Base-by-base conservation (phyloP, 2,113 vertebrate species). In the Cairina moschata region DNA sequence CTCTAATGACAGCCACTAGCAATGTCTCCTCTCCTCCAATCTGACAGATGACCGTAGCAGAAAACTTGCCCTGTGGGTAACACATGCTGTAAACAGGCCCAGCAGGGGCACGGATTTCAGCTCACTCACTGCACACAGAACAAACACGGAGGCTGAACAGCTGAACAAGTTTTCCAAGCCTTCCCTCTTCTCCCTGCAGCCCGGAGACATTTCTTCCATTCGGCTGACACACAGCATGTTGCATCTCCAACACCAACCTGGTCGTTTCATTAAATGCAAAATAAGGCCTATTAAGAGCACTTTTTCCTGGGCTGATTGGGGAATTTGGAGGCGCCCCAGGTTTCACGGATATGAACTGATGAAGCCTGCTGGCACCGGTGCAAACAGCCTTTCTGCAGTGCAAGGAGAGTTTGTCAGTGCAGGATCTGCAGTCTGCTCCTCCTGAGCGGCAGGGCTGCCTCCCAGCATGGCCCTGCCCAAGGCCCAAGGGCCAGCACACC, bases 91-190 rank as follows among this genome's bases (percentile, higher is more conserved):
- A 62, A 95, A 96, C 81, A 94, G 80, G 68, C 86, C 75, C 87
- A 92, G 95, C 88, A 77, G 94, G 93, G 82, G 34, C 71, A 93
- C 34, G 56, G 72, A 63, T 63, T 79, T 85, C 93, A 89, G 73
- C 78, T 76, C 9, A 0, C 42, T 94, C 95, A 71, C 87, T 72
- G 68, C 87, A 94, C 82, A 84, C 46, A 50, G 32, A 80, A 59
- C 76, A 86, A 86, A 92, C 29, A 76, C 5, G 40, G 93, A 71
- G 63, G 52, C 18, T 2, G 55, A 93, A 80, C 90, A 95, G 93
- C 86, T 87, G 82, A 91, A 91, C 62, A 65, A 77, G 62, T 88
- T 91, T 95, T 86, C 78, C 90, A 88, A 94, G 88, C 79, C 48
- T 88, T 83, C 48, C 38, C 46, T 82, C 66, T 95, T 52, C 36